Conservation (phyloP, 2,797 vertebrate genomes). For the Channa striata region DNA sequence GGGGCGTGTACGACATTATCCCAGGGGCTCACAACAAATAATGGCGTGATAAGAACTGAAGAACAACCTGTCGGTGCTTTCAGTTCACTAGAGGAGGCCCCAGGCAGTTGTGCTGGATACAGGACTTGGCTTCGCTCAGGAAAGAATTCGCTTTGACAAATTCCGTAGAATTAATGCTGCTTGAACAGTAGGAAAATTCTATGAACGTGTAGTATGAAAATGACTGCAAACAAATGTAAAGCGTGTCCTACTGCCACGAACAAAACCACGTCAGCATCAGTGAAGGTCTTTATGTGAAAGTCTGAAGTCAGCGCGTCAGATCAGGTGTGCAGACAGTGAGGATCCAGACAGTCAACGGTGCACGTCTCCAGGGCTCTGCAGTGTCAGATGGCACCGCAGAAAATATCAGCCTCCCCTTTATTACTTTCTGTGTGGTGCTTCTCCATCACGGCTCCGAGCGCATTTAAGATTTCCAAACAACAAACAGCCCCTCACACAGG, state of each 20-base stretch:
- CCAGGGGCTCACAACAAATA: too few relatives aligned
- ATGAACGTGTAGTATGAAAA: neutral
- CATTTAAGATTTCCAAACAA: slow-evolving; percentile 9
- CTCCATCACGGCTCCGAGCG: slow-evolving; percentile 31
- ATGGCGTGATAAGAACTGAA: too few relatives aligned
- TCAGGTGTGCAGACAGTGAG: neutral
- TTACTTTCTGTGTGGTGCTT: slow-evolving; percentile 58
- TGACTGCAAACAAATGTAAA: neutral
- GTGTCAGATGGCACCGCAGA: slow-evolving; percentile 34
- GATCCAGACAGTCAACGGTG: neutral
- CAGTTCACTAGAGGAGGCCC: too few relatives aligned
- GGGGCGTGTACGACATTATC: too few relatives aligned
- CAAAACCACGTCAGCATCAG: neutral
- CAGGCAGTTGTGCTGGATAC: too few relatives aligned
- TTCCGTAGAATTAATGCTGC: too few relatives aligned
- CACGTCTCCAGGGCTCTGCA: slow-evolving; percentile 35
- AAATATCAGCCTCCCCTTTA: slow-evolving; percentile 48
- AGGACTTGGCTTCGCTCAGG: too few relatives aligned
- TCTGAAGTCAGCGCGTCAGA: neutral
- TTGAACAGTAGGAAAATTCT: neutral
- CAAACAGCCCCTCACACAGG: neutral
- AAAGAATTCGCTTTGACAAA: too few relatives aligned
- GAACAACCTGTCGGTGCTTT: too few relatives aligned
- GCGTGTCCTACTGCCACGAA: neutral
- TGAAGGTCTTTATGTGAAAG: neutral